A percentile compares a stretch with the other conserved stretches of the same genome.
These are phyloP conservation scores for Ancistrus triradiatus DNA, from an alignment of 2,113 vertebrate species.

Conservation along the genomic window DNA sequence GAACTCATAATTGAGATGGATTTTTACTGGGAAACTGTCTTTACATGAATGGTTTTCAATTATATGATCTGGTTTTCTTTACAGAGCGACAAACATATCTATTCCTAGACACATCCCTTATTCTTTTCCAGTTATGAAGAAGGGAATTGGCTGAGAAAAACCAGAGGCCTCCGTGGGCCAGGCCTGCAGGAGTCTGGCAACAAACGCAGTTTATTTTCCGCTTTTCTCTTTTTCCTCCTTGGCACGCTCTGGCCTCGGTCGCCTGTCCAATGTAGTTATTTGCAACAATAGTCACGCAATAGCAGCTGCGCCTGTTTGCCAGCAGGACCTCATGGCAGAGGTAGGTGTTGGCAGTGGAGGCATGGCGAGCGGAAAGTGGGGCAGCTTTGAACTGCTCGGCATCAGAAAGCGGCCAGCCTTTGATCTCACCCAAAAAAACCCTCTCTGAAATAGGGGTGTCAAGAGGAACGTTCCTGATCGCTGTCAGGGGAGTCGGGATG, in stretches of 20 bases:
- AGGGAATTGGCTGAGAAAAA: background rate
- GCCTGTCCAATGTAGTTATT: slow-evolving; percentile 48
- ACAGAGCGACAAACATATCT: background rate
- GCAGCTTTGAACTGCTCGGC: slow-evolving; percentile 55
- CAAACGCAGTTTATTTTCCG: slow-evolving; percentile 5
- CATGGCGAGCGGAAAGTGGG: slow-evolving; percentile 43
- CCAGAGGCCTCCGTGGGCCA: background rate
- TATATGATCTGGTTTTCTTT: slow-evolving; percentile 2
- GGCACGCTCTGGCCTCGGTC: slow-evolving; percentile 52
- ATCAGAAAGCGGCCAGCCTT: slow-evolving; percentile 38
- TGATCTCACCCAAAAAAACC: slow-evolving; percentile 27
- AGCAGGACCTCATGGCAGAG: slow-evolving; percentile 22
- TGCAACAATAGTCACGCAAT: slow-evolving; percentile 59
- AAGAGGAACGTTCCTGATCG: slow-evolving; percentile 16
- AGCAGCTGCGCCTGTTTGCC: slow-evolving; percentile 46
- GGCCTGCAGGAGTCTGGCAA: background rate
- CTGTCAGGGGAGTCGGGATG: slow-evolving; percentile 9
- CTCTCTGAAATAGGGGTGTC: slow-evolving; percentile 35
- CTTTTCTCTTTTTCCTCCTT: background rate
- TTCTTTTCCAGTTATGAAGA: background rate
- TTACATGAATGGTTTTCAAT: slow-evolving; percentile 22
- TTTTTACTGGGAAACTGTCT: too few species aligned
- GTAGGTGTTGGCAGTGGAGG: slow-evolving; percentile 21
- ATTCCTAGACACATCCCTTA: slow-evolving; percentile 1
- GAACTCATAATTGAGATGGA: too few species aligned